Evolutionary conservation across 2,113 vertebrate species (phyloP).

Genomic region (Fulica atra): DNA sequence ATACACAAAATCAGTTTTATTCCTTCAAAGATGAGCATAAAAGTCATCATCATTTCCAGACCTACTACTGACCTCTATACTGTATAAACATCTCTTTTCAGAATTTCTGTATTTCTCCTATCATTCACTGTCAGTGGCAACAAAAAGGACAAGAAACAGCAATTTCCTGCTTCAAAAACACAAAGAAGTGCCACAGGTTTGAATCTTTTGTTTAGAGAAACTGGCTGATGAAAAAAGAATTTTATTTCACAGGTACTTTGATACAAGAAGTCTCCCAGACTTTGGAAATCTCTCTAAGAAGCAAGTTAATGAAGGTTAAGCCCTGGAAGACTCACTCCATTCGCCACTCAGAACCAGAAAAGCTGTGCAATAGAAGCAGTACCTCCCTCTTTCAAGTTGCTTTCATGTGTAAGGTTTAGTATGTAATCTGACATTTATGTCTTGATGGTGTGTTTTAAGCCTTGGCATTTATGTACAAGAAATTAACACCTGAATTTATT

Average conservation of each 20-base stretch:
- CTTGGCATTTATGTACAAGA: background rate
- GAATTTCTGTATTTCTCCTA: background rate
- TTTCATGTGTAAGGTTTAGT: background rate
- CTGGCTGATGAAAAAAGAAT: background rate
- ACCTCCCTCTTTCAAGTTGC: background rate
- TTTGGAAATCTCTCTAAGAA: background rate
- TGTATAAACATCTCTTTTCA: background rate
- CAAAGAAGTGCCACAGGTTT: background rate
- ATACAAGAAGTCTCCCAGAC: background rate
- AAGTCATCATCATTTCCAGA: background rate
- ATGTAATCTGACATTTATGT: background rate
- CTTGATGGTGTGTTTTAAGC: background rate
- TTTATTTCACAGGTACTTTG: background rate
- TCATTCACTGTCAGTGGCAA: background rate
- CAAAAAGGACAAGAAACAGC: background rate
- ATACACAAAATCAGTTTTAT: background rate
- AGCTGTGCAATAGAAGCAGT: background rate
- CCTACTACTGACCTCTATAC: background rate
- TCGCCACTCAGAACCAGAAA: background rate
- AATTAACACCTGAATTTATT: background rate
- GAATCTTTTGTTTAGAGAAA: background rate
- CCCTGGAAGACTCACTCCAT: background rate
- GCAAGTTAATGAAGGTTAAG: background rate
- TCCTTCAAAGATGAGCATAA: background rate
- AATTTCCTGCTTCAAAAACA: background rate